Evolutionary conservation across 2,113 vertebrate species (phyloP).

Genomic region (Mesembrinibis cayennensis): DNA sequence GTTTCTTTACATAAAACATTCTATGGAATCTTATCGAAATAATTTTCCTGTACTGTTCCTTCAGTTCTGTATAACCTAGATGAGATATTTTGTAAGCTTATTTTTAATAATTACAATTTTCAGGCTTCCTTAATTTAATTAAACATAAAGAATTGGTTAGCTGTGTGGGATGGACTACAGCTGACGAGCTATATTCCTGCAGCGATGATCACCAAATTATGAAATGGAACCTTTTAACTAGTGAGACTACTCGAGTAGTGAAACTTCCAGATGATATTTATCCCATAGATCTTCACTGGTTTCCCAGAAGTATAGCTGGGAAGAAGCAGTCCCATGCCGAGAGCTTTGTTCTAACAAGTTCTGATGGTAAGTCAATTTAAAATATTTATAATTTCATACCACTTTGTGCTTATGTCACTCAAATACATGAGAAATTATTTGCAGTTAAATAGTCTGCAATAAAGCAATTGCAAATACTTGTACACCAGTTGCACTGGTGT

Average conservation of each 20-base stretch:
- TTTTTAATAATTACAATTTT: not conserved
- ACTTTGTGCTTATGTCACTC: not conserved
- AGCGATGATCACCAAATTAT: conserved; percentile 94
- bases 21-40: not conserved
- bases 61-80: not conserved
- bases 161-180: conserved; percentile 93
- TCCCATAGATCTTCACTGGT: conserved; percentile 93
- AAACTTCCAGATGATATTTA: conserved; percentile 88
- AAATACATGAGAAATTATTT: not conserved
- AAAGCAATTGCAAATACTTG: not conserved
- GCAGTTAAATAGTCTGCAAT: not conserved
- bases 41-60: not conserved
- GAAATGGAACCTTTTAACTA: conserved; percentile 89
- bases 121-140: conserved; percentile 75
- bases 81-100: not conserved
- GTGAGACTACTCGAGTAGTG: conserved; percentile 83
- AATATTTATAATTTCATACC: not conserved
- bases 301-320: conserved; percentile 83
- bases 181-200: conserved; percentile 93
- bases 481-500: not conserved
- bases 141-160: conserved; percentile 94
- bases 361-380: conserved; percentile 83
- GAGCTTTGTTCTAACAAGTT: conserved; percentile 91
- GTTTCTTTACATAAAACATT: not conserved
- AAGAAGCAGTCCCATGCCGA: conserved; percentile 91